These are phyloP conservation scores for Hyppa rectilinea DNA, from an alignment of 2,888 invertebrate genomes.

Conservation along the genomic window DNA sequence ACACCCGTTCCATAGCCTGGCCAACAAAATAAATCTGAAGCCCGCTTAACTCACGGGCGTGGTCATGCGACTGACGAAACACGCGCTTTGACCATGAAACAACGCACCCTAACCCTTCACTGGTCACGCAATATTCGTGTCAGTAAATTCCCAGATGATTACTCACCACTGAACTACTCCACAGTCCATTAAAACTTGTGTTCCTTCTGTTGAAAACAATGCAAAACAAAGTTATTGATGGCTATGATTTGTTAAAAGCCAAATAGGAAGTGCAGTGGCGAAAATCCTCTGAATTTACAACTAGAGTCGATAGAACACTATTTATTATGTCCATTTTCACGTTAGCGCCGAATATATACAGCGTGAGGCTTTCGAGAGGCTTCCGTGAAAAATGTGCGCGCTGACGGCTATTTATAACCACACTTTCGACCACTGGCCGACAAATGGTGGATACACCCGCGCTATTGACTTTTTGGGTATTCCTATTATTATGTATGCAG, in stretches of 20 bases:
- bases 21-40: constrained; percentile 53
- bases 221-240: constrained; percentile 45
- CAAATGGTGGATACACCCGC: constrained; percentile 60
- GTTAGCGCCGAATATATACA: constrained; percentile 51
- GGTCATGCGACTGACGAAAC: constrained; percentile 60
- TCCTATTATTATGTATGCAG: not conserved
- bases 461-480: constrained; percentile 39
- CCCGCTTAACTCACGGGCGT: constrained; percentile 54
- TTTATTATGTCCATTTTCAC: constrained; percentile 65
- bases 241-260: constrained; percentile 55
- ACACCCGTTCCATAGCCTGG: constrained; percentile 25
- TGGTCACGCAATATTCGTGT: constrained; percentile 67
- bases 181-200: constrained; percentile 44
- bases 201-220: constrained; percentile 22
- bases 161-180: constrained; percentile 50
- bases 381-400: constrained; percentile 63
- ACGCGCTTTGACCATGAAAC: constrained; percentile 69
- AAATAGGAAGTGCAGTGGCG: constrained; percentile 49
- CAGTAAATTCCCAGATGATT: constrained; percentile 57
- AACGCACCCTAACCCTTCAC: constrained; percentile 70
- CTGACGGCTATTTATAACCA: constrained; percentile 62
- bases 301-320: constrained; percentile 60
- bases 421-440: constrained; percentile 53
- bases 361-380: constrained; percentile 40
- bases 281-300: constrained; percentile 51